phyloP scores from a whole-genome alignment of 2,888 invertebrate genomes.

The Chymomyza caudatula region DNA sequence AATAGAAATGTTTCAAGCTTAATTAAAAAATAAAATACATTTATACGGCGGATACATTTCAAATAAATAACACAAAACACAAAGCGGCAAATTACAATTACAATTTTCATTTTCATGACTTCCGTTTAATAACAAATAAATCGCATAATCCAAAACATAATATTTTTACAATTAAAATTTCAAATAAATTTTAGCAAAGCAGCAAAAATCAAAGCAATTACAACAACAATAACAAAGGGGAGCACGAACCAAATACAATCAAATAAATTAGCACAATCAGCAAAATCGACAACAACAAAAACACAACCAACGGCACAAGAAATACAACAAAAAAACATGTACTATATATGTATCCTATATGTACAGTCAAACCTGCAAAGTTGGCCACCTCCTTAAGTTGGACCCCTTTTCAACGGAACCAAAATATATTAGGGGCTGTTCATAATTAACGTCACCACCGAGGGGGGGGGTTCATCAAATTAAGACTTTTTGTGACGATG shows the following conservation, averaged over 20 bases:
- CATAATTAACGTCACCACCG: too few species aligned
- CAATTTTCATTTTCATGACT: slow-evolving; percentile 58
- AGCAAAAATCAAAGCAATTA: slow-evolving; percentile 65
- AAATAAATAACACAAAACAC: slow-evolving; percentile 58
- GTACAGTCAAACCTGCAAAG: background rate
- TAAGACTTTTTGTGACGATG: too few species aligned
- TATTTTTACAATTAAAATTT: slow-evolving; percentile 73
- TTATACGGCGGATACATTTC: slow-evolving; percentile 68
- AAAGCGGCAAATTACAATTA: slow-evolving; percentile 47
- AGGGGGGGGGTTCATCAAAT: too few species aligned
- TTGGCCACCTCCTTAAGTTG: too few species aligned
- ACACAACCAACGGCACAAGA: slow-evolving; percentile 17
- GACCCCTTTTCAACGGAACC: too few species aligned
- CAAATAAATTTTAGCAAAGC: slow-evolving; percentile 67
- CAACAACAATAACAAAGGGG: slow-evolving; percentile 29
- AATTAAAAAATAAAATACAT: slow-evolving; percentile 48
- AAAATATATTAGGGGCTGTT: too few species aligned
- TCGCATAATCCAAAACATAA: slow-evolving; percentile 71
- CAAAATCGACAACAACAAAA: slow-evolving; percentile 28
- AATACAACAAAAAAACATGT: background rate
- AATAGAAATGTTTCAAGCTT: slow-evolving; percentile 66
- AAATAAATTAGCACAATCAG: slow-evolving; percentile 68
- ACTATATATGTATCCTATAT: slow-evolving; percentile 22
- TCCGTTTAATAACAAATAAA: slow-evolving; percentile 72
- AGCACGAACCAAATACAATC: slow-evolving; percentile 39